Percentiles rank a stretch among this genome's conserved stretches.
These are phyloP conservation scores for Epinotia bilunana DNA, from an alignment of 2,888 invertebrate genomes.

Conservation along the genomic window DNA sequence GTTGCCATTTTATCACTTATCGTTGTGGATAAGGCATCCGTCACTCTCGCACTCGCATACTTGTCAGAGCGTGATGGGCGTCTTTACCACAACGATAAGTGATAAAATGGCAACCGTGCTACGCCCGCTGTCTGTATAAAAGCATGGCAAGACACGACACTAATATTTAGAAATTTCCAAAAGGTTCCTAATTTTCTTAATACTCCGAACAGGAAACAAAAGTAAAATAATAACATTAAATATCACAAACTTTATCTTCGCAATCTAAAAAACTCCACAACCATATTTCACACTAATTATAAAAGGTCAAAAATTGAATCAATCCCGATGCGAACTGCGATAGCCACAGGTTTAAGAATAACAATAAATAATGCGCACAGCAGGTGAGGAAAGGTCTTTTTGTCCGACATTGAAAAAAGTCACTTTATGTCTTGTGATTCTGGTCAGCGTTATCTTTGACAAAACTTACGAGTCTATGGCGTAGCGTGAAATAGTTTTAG, in stretches of 20 bases:
- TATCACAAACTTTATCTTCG: conserved; percentile 17
- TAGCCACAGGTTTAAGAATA: conserved; percentile 56
- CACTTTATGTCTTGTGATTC: conserved; percentile 78
- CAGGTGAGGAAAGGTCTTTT: conserved; percentile 77
- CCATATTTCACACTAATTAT: conserved; percentile 82
- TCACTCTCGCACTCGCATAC: too few species aligned
- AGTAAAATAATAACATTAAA: conserved; percentile 18
- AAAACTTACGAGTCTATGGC: conserved; percentile 72
- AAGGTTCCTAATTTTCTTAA: background rate
- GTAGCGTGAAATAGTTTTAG: conserved; percentile 77
- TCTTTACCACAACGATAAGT: too few species aligned
- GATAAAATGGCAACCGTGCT: too few species aligned
- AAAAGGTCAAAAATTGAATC: conserved; percentile 76
- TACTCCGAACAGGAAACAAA: conserved; percentile 22
- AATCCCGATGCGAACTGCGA: conserved; percentile 65
- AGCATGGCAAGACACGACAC: too few species aligned
- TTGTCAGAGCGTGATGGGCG: too few species aligned
- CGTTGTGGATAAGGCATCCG: too few species aligned
- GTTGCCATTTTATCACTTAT: too few species aligned
- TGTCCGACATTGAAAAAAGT: conserved; percentile 68
- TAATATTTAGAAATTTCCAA: too few species aligned
- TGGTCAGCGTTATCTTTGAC: conserved; percentile 80
- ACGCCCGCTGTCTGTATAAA: too few species aligned
- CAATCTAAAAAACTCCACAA: conserved; percentile 52
- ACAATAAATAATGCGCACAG: conserved; percentile 76